Evolutionary conservation across 1,140 invertebrate genomes (phyloP).

Genomic region (Metopolophium dirhodum): DNA sequence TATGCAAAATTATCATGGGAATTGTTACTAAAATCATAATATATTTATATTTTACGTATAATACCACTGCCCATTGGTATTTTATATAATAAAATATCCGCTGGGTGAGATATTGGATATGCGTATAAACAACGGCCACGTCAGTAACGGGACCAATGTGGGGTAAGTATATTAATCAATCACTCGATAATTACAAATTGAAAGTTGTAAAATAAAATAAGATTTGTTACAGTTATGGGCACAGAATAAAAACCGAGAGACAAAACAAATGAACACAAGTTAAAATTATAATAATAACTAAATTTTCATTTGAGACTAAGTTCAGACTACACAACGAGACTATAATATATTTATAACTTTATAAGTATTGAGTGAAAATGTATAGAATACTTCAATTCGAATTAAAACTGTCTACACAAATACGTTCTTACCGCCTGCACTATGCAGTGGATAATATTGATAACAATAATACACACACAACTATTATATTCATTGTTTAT

Average conservation of each 20-base stretch:
- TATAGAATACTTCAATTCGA: neutral
- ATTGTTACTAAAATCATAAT: neutral
- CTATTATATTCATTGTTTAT: neutral
- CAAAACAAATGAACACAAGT: neutral
- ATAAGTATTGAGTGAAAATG: neutral
- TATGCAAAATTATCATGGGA: neutral
- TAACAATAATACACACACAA: neutral
- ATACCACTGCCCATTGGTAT: neutral
- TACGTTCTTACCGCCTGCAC: neutral
- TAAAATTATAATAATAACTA: neutral
- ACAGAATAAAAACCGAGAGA: neutral
- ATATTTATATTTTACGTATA: neutral
- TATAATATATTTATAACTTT: neutral
- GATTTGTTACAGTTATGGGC: neutral
- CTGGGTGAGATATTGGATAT: neutral
- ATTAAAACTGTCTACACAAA: neutral
- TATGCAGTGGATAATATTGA: neutral
- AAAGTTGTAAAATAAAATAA: neutral
- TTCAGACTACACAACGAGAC: neutral
- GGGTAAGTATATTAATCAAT: neutral
- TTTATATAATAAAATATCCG: neutral
- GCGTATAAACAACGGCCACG: neutral
- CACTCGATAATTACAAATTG: neutral
- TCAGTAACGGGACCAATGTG: neutral
- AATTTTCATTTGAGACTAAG: neutral